phyloP scores from a whole-genome alignment of 2,797 vertebrate species.

The Tapirus indicus region DNA sequence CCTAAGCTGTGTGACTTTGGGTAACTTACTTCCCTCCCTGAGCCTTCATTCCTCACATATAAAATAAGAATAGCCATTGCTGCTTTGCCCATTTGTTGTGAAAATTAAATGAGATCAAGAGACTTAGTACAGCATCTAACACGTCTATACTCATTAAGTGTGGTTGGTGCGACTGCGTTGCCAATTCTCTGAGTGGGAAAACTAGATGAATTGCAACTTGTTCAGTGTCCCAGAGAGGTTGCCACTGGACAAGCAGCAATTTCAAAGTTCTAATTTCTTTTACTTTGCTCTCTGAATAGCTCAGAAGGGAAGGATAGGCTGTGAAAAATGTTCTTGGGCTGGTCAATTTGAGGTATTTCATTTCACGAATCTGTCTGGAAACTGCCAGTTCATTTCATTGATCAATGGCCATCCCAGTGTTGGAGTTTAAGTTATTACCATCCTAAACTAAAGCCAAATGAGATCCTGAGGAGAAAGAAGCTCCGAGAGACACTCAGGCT shows the following conservation, averaged over 20 bases:
- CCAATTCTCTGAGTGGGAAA: constrained; percentile 55
- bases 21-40: constrained; percentile 2
- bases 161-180: background rate
- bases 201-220: constrained; percentile 57
- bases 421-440: constrained; percentile 70
- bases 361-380: constrained; percentile 74
- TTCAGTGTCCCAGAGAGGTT: constrained; percentile 71
- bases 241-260: constrained; percentile 78
- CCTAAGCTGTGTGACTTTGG: background rate
- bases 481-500: background rate
- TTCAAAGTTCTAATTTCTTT: constrained; percentile 82
- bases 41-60: background rate
- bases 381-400: constrained; percentile 78
- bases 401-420: constrained; percentile 64
- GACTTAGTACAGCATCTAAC: background rate
- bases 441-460: constrained; percentile 70
- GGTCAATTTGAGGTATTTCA: constrained; percentile 79
- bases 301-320: constrained; percentile 76
- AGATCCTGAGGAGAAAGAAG: constrained; percentile 41
- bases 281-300: constrained; percentile 76
- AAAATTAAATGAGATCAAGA: constrained; percentile 55
- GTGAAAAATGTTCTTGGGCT: constrained; percentile 75
- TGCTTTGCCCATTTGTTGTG: background rate
- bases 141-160: background rate
- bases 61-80: background rate